Base-by-base conservation (phyloP, 2,888 invertebrate species). In the Exephanes ischioxanthus region DNA sequence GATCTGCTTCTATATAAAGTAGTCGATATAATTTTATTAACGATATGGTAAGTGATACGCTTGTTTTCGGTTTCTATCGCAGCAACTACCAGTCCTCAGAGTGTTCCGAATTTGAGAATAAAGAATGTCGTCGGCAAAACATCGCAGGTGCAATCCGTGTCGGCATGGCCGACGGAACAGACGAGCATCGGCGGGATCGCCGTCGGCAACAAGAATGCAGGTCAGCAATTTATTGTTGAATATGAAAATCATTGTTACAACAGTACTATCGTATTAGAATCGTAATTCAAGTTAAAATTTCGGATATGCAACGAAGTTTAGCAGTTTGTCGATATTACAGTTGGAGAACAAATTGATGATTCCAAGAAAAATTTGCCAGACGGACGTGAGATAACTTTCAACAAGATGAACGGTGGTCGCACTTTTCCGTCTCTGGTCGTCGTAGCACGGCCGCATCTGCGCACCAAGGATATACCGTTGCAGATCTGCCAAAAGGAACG, bases 381-480 rank as follows among this genome's bases (percentile, higher is more conserved):
- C 90, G 96, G 96, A 0, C 94, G 96, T 66, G 97, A 97, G 93
- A 96, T 97, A 3, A 96, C 97, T 0, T 97, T 97, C 90, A 97
- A 97, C 91, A 97, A 97, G 93, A 93, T 97, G 79, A 96, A 96
- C 94, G 97, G 96, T 94, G 97, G 97, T 55, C 97, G 97, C 93
- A 98, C 98, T 0, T 98, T 97, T 94, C 98, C 98, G 0, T 98
- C 98, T 0, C 94, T 98, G 72, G 97, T 98, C 45, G 98, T 98
- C 0, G 96, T 97, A 26, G 98, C 98, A 0, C 96, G 97, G 45
- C 97, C 98, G 0, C 97, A 97, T 94, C 95, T 98, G 0, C 96
- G 96, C 79, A 95, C 96, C 0, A 97, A 97, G 92, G 97, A 97
- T 86, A 91, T 94, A 6, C 85, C 92, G 0, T 89, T 92, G 22